Conservation (phyloP, 2,797 vertebrate genomes). For the Cichlasoma orientale region DNA sequence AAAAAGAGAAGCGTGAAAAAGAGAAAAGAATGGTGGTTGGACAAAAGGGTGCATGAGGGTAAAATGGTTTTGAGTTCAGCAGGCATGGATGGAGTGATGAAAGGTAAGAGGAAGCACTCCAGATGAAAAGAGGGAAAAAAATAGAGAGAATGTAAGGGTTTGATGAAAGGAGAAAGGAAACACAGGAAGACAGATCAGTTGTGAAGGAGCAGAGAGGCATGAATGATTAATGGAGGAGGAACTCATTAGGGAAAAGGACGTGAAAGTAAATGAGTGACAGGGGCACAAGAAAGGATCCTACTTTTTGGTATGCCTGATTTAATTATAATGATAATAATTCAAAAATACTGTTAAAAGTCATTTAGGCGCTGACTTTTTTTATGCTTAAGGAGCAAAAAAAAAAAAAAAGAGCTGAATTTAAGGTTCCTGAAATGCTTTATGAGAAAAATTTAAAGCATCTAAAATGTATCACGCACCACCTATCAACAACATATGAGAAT, state of each 20-base stretch:
- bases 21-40: neutral
- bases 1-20: neutral
- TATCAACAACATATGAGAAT: neutral
- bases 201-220: slow-evolving; percentile 62
- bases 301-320: slow-evolving; percentile 20
- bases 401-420: neutral
- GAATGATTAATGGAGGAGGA: slow-evolving; percentile 71
- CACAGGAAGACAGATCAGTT: slow-evolving; percentile 64
- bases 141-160: slow-evolving; percentile 33
- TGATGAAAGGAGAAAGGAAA: slow-evolving; percentile 61
- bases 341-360: slow-evolving; percentile 18
- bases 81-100: slow-evolving; percentile 27
- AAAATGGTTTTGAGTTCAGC: slow-evolving; percentile 18
- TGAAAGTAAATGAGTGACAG: slow-evolving; percentile 43
- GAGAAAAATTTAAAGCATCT: too few species aligned
- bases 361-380: neutral
- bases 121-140: slow-evolving; percentile 22
- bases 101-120: slow-evolving; percentile 13
- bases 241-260: slow-evolving; percentile 53
- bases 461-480: neutral
- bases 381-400: neutral
- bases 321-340: slow-evolving; percentile 28
- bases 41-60: slow-evolving; percentile 9
- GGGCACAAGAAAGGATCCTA: slow-evolving; percentile 21
- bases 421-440: neutral